phyloP scores from a whole-genome alignment of 2,888 invertebrate genomes.

The Schrankia costaestrigalis region DNA sequence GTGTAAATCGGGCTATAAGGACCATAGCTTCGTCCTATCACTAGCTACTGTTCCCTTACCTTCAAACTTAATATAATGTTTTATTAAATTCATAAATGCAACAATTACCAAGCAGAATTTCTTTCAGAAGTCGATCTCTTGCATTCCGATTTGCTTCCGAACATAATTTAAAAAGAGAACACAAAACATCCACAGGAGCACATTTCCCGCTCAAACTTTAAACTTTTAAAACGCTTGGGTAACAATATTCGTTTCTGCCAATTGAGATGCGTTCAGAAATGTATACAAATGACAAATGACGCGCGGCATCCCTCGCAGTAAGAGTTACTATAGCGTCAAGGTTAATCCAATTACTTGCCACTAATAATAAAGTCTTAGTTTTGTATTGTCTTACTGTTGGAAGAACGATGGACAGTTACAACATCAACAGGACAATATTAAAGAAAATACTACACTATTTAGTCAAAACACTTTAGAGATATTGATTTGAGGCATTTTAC shows the following conservation, averaged over 20 bases:
- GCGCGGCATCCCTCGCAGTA: conserved; percentile 48
- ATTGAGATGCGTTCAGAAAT: conserved; percentile 48
- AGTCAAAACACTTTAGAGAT: too few species aligned
- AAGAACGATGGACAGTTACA: too few species aligned
- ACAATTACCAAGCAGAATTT: too few species aligned
- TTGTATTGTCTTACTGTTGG: conserved; percentile 26
- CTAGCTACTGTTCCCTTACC: too few species aligned
- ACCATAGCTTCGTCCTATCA: too few species aligned
- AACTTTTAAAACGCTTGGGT: conserved; percentile 5
- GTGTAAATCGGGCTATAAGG: too few species aligned
- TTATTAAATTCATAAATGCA: too few species aligned
- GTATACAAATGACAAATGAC: conserved; percentile 54
- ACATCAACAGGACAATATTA: too few species aligned
- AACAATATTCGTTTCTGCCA: conserved; percentile 20
- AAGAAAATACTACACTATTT: too few species aligned
- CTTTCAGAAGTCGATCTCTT: conserved; percentile 81
- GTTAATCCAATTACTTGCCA: conserved; percentile 73
- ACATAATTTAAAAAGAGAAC: conserved; percentile 59
- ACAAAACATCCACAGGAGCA: conserved; percentile 7
- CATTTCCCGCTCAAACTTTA: conserved; percentile 7
- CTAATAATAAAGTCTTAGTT: conserved; percentile 51
- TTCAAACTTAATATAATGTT: too few species aligned
- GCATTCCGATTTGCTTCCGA: conserved; percentile 81
- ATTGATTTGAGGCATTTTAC: too few species aligned
- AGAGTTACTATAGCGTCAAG: conserved; percentile 72